phyloP scores from a whole-genome alignment of 2,888 invertebrate species.

The Neoitamus cyanurus region DNA sequence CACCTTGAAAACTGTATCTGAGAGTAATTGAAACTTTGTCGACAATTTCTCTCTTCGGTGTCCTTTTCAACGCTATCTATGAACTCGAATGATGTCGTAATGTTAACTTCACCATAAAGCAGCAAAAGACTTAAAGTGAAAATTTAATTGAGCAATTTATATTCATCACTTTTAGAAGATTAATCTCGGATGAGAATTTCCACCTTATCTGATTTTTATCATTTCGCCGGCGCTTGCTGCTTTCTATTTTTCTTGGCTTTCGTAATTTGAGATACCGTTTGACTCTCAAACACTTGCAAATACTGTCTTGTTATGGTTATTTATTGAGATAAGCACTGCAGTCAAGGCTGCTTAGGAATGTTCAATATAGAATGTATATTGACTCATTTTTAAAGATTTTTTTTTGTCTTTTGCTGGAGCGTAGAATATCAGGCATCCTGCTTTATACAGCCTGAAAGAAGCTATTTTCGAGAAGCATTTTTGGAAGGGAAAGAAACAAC shows the following conservation, averaged over 20 bases:
- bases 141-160: constrained; percentile 40
- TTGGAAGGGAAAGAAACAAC: too few relatives aligned
- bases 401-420: too few relatives aligned
- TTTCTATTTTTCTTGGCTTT: background rate
- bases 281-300: background rate
- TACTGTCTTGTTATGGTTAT: background rate
- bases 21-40: background rate
- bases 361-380: background rate
- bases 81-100: background rate
- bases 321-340: background rate
- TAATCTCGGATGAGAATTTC: constrained; percentile 1
- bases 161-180: constrained; percentile 32
- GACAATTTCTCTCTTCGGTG: background rate
- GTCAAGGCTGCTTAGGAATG: background rate
- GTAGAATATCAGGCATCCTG: too few relatives aligned
- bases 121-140: constrained; percentile 4
- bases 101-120: background rate
- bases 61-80: background rate
- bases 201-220: constrained; percentile 32
- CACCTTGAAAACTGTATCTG: background rate
- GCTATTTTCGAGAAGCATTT: too few relatives aligned
- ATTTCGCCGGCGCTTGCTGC: background rate
- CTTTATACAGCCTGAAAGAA: too few relatives aligned
- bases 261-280: background rate
- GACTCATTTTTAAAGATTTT: background rate